Evolutionary conservation across 2,113 vertebrate genomes (phyloP), one percentile per base, ranked within the genome.

Genomic region (Numida meleagris): DNA sequence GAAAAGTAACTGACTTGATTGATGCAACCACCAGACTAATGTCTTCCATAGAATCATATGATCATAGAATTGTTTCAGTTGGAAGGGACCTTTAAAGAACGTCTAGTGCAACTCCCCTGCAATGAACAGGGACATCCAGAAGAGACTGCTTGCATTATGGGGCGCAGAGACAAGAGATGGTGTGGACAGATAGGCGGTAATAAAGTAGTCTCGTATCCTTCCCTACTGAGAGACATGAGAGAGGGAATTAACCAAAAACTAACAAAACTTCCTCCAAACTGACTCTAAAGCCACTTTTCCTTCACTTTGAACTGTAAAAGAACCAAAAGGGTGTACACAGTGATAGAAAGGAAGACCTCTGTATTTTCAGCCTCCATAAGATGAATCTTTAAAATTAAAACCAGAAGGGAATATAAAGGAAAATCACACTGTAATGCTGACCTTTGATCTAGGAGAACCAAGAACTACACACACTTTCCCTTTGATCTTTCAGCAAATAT

Each of bases 161-260:
- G 67, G 27, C 31, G 19, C 17, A 24, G 7, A 68, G n/a, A 14
- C 2, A 51, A 27, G 57, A n/a, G 38, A 19, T 20, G 1, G 5
- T 23, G 25, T 14, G 25, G 15, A n/a, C 33, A 80, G 53, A 12
- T 27, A 36, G 19, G 7, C 0, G 0, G 12, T 67, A 31, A 12
- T 29, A 13, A 58, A 79, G 19, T 1, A 1, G 1, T 17, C 23
- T 25, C 33, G 3, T 16, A n/a, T 40, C 43, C 46, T 36, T 86
- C n/a, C 14, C 14, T 25, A 24, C 3, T 0, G 2, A 58, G 17
- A 1, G 27, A 55, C 12, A n/a, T 67, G 58, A 17, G 86, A 67
- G 19, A 13, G 40, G 13, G 48, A 51, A 51, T 51, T 51, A 51
- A 51, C 14, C 25, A 51, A 63, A 0, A 0, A 36, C 23, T 68